These are phyloP conservation scores for Leptinotarsa rubiginosa DNA, from an alignment of 2,888 invertebrate species.

Conservation along the genomic window DNA sequence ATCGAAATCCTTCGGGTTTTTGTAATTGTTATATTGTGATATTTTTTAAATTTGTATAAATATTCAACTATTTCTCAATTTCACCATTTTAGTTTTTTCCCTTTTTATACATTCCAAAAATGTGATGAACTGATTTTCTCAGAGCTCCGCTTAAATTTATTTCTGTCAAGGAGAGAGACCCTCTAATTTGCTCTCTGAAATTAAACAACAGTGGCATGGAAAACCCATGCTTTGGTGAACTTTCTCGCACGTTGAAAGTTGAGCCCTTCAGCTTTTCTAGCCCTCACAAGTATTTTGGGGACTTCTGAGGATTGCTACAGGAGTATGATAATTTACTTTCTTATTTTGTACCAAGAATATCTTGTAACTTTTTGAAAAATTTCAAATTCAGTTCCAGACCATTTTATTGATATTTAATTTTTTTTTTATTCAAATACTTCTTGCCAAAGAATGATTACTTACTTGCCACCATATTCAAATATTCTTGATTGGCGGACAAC, in stretches of 20 bases:
- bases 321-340: too few relatives aligned
- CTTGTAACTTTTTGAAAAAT: neutral
- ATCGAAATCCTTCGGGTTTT: conserved; percentile 1
- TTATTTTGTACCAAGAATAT: neutral
- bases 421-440: neutral
- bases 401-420: neutral
- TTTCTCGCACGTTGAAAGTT: neutral
- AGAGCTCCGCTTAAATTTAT: conserved; percentile 1
- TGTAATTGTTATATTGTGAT: conserved; percentile 19
- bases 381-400: neutral
- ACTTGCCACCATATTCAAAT: neutral
- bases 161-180: neutral
- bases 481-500: neutral
- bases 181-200: too few relatives aligned
- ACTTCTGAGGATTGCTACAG: too few relatives aligned
- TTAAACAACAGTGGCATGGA: too few relatives aligned
- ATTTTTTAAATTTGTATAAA: conserved; percentile 9
- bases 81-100: conserved; percentile 8
- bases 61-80: neutral
- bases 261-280: too few relatives aligned
- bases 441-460: conserved; percentile 1
- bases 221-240: too few relatives aligned
- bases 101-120: conserved; percentile 33
- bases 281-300: too few relatives aligned
- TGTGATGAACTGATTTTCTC: conserved; percentile 30